Percentiles rank a stretch among this genome's conserved stretches.
Evolutionary conservation across 2,888 invertebrate genomes (phyloP).

Genomic region (Drosophila peninsularis): DNA sequence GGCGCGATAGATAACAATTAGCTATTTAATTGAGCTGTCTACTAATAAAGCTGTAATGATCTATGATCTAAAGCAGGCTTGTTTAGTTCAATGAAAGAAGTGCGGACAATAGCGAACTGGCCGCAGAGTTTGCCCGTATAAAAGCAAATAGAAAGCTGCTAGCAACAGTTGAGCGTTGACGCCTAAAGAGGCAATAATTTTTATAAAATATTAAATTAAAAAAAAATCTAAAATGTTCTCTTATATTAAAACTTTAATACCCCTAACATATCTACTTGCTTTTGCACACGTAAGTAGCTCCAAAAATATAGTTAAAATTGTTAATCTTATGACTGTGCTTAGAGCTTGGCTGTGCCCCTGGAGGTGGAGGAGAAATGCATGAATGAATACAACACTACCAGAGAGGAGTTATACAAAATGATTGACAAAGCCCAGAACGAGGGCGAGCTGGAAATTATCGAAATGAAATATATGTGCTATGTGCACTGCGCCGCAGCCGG

Average conservation of each 20-base stretch:
- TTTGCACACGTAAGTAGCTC: conserved; percentile 9
- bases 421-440: conserved; percentile 4
- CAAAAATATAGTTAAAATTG: too few species aligned
- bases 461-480: conserved; percentile 26
- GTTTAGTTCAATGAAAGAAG: not conserved
- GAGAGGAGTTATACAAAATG: not conserved
- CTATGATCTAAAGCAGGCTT: not conserved
- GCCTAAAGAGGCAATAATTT: not conserved
- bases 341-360: conserved; percentile 16
- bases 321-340: not conserved
- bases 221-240: not conserved
- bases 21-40: not conserved
- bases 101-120: not conserved
- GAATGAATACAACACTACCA: conserved; percentile 2
- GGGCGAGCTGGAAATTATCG: conserved; percentile 7
- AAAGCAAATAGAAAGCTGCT: not conserved
- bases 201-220: not conserved
- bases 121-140: not conserved
- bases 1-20: not conserved
- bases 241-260: not conserved
- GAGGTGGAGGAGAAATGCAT: conserved; percentile 6
- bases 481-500: conserved; percentile 17
- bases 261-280: not conserved
- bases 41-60: not conserved
- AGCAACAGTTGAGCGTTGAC: not conserved